Conservation (phyloP, 2,113 vertebrate species). For the Scophthalmus maximus region DNA sequence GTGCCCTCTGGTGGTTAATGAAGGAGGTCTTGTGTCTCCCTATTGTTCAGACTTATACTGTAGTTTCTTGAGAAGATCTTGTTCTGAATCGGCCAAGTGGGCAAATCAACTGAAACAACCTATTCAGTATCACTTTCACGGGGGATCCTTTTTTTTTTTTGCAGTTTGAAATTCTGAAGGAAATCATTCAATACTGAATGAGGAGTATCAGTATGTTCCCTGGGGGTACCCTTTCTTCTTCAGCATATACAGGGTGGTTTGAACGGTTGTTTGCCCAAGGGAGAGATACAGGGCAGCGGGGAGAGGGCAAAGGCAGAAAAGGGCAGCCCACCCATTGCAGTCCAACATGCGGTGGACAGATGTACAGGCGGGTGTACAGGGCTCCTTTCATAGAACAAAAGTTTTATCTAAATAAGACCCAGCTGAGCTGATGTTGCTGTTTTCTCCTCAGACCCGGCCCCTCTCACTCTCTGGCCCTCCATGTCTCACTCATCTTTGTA, state of each 20-base stretch:
- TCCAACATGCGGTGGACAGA: constrained; percentile 78
- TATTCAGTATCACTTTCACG: neutral
- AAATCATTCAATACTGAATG: constrained; percentile 9
- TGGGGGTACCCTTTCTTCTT: constrained; percentile 11
- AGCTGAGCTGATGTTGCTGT: constrained; percentile 63
- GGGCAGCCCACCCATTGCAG: constrained; percentile 72
- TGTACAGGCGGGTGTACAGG: constrained; percentile 75
- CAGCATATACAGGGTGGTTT: neutral
- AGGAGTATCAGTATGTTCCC: neutral
- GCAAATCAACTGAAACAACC: neutral
- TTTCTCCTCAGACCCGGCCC: constrained; percentile 39
- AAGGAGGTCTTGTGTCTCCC: neutral
- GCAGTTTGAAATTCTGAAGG: neutral
- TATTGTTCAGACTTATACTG: neutral
- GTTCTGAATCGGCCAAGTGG: neutral
- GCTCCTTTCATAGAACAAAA: constrained; percentile 70
- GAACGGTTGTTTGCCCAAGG: neutral
- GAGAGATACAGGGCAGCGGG: constrained; percentile 18
- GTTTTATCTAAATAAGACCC: constrained; percentile 77
- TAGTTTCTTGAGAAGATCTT: neutral
- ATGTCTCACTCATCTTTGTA: constrained; percentile 59
- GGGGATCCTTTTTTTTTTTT: too few relatives aligned
- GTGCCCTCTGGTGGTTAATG: neutral
- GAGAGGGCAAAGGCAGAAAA: constrained; percentile 47
- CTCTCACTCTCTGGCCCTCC: constrained; percentile 31